Conservation (phyloP, 2,113 vertebrate species). For the Barnardius zonarius region DNA sequence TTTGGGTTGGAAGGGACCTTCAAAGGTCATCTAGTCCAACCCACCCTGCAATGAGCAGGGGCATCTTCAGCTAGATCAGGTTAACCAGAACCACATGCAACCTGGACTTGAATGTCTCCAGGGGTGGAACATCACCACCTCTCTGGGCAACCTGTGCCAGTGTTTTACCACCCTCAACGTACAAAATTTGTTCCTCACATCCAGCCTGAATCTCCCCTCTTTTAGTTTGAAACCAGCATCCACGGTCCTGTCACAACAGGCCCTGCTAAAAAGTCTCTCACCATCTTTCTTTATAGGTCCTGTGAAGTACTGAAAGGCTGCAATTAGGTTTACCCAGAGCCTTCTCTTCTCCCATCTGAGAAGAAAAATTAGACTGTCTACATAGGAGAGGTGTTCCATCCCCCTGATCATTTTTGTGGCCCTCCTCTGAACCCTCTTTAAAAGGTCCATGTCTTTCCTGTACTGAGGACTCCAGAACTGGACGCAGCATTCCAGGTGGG, state of each 20-base stretch:
- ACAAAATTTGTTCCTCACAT: background rate
- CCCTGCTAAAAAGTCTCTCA: background rate
- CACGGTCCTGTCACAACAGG: background rate
- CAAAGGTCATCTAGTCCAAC: background rate
- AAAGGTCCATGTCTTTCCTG: background rate
- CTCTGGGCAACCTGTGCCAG: background rate
- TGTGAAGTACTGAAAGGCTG: background rate
- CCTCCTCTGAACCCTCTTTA: background rate
- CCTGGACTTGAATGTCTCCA: background rate
- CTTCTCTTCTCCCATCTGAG: background rate
- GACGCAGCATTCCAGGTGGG: background rate
- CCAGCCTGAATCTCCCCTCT: background rate
- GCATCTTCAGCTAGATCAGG: background rate
- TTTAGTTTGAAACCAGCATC: background rate
- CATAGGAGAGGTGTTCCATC: background rate
- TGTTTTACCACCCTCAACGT: background rate
- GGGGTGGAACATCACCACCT: background rate
- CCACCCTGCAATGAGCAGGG: background rate
- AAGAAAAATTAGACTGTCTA: background rate
- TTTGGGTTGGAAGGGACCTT: background rate
- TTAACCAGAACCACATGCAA: background rate
- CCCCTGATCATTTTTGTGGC: background rate
- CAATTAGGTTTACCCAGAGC: background rate
- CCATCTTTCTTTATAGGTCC: background rate
- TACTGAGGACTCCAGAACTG: background rate